These are phyloP conservation scores for Diabrotica undecimpunctata DNA, from an alignment of 1,140 invertebrate species.

Conservation along the genomic window DNA sequence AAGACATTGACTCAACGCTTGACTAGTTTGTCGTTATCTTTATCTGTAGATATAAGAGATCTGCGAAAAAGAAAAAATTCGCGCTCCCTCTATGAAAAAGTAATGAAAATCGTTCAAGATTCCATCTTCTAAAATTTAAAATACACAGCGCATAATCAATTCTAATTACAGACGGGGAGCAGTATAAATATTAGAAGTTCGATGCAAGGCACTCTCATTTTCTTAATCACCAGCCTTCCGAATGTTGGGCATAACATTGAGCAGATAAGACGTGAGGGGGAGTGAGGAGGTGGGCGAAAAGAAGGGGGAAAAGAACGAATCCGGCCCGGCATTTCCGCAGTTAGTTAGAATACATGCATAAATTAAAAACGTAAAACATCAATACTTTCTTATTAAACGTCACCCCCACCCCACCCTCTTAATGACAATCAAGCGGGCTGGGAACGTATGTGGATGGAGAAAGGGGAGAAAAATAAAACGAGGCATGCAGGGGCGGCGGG, in stretches of 20 bases:
- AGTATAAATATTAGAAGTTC: constrained; percentile 27
- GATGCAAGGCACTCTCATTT: constrained; percentile 32
- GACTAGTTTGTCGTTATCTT: not conserved
- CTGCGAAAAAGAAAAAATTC: not conserved
- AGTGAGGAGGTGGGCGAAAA: constrained; percentile 4
- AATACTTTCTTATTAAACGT: constrained; percentile 50
- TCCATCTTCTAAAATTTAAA: constrained; percentile 8
- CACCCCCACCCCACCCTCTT: constrained; percentile 33
- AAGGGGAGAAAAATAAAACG: constrained; percentile 22
- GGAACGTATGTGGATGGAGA: constrained; percentile 20
- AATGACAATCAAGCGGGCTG: constrained; percentile 46
- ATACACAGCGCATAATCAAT: constrained; percentile 30
- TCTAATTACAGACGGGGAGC: constrained; percentile 28
- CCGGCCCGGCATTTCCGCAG: constrained; percentile 26
- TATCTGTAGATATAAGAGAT: not conserved
- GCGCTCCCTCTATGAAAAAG: constrained; percentile 6
- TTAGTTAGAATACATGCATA: constrained; percentile 44
- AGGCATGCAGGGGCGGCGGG: constrained; percentile 5
- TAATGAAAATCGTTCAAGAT: constrained; percentile 10
- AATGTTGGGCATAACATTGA: constrained; percentile 8
- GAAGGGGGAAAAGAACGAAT: constrained; percentile 10
- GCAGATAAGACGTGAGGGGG: constrained; percentile 24
- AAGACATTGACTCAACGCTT: too few relatives aligned
- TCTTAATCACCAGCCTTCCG: constrained; percentile 26
- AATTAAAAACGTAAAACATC: constrained; percentile 47